Evolutionary conservation across 2,888 invertebrate species (phyloP).

Genomic region (Acronicta psi): DNA sequence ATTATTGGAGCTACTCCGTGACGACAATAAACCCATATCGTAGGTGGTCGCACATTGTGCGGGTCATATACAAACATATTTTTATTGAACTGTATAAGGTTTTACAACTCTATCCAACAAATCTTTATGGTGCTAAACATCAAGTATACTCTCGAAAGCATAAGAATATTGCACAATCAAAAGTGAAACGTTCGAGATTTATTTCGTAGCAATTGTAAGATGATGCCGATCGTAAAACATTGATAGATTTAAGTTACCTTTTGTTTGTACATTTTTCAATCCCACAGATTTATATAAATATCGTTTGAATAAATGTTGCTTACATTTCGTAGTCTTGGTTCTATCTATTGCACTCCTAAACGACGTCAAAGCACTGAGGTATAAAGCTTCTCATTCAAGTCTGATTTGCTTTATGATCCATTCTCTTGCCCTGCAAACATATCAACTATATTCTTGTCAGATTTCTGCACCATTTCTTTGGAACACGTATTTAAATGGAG

Average conservation of each 20-base stretch:
- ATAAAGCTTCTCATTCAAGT: conserved; percentile 58
- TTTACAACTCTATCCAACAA: conserved; percentile 78
- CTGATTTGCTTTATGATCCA: conserved; percentile 61
- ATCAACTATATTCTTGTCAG: conserved; percentile 42
- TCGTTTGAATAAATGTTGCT: conserved; percentile 19
- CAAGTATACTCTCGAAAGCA: conserved; percentile 65
- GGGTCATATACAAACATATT: conserved; percentile 77
- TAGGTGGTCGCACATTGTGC: conserved; percentile 77
- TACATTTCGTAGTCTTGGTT: conserved; percentile 26
- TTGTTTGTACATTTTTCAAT: conserved; percentile 42
- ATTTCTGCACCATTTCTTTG: conserved; percentile 45
- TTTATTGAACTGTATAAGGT: conserved; percentile 81
- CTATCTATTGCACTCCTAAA: conserved; percentile 35
- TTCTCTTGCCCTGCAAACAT: conserved; percentile 53
- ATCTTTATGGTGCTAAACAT: conserved; percentile 71
- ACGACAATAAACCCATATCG: conserved; percentile 75
- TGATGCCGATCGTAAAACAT: conserved; percentile 46
- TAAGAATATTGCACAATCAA: conserved; percentile 62
- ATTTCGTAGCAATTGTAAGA: conserved; percentile 58
- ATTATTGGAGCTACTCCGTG: conserved; percentile 65
- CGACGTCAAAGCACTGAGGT: conserved; percentile 44
- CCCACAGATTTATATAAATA: conserved; percentile 16
- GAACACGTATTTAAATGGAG: conserved; percentile 38
- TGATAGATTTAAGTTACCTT: conserved; percentile 41
- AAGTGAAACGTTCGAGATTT: conserved; percentile 64